A percentile compares a stretch with the other conserved stretches of the same genome.
Conservation (phyloP, 2,888 invertebrate genomes). For the Phalera bucephala region DNA sequence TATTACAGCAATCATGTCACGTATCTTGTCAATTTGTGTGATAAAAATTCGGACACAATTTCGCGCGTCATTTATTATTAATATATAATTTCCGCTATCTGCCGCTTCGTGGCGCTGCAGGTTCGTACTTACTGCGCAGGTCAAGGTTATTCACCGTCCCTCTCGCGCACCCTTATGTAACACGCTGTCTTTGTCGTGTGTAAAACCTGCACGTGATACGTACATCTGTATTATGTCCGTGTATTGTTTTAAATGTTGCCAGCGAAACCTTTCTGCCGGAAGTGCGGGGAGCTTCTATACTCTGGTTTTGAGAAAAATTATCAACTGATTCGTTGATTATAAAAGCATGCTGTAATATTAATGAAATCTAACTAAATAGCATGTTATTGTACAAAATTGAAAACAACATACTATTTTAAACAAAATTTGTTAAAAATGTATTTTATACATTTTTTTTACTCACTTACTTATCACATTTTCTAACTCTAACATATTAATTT, state of each 20-base stretch:
- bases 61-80: constrained; percentile 45
- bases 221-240: constrained; percentile 32
- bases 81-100: constrained; percentile 38
- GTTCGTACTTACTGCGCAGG: constrained; percentile 62
- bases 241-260: constrained; percentile 32
- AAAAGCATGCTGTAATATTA: too few relatives aligned
- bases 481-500: too few relatives aligned
- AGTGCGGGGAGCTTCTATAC: constrained; percentile 5
- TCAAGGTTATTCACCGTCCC: constrained; percentile 57
- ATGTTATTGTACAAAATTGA: too few relatives aligned
- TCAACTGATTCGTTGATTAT: too few relatives aligned
- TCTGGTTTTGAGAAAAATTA: too few relatives aligned
- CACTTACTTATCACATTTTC: too few relatives aligned
- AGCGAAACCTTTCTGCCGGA: constrained; percentile 8
- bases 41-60: constrained; percentile 33
- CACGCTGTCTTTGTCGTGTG: constrained; percentile 29
- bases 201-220: constrained; percentile 44
- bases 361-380: too few relatives aligned
- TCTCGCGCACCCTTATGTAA: constrained; percentile 32
- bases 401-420: too few relatives aligned
- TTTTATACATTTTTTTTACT: too few relatives aligned
- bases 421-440: too few relatives aligned
- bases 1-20: constrained; percentile 22
- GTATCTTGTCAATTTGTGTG: constrained; percentile 28
- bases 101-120: constrained; percentile 35